phyloP scores from a whole-genome alignment of 2,113 vertebrate genomes.

The Hypocryptadius cinnamomeus region DNA sequence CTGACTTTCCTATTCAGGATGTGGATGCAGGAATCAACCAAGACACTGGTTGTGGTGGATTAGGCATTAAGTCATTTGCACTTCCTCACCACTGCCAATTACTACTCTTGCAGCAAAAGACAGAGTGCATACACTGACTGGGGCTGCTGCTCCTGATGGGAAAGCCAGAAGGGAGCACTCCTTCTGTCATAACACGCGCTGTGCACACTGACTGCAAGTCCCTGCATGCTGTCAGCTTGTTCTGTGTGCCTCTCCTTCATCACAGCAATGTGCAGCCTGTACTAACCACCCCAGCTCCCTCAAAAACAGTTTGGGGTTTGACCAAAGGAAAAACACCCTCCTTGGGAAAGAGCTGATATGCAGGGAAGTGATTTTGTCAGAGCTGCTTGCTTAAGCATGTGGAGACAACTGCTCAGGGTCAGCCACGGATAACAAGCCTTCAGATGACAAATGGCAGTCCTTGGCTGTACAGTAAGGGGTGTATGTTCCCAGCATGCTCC shows the following conservation, averaged over 20 bases:
- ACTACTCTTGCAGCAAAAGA: neutral
- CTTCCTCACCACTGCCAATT: conserved; percentile 2
- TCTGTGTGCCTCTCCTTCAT: neutral
- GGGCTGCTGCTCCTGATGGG: neutral
- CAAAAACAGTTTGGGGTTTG: neutral
- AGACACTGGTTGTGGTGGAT: neutral
- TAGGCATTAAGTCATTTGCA: conserved; percentile 6
- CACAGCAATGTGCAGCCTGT: neutral
- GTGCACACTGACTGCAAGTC: neutral
- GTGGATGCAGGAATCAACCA: neutral
- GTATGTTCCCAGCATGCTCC: conserved; percentile 19
- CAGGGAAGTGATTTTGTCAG: neutral
- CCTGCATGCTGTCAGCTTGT: neutral
- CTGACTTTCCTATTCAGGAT: neutral
- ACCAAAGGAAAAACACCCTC: neutral
- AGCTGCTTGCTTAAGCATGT: neutral
- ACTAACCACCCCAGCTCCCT: neutral
- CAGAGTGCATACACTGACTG: neutral
- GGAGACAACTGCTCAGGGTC: conserved; percentile 19
- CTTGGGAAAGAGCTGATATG: neutral
- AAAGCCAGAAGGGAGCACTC: conserved; percentile 9
- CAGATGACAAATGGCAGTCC: conserved; percentile 50
- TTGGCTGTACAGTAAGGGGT: conserved; percentile 17
- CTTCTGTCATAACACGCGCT: neutral
- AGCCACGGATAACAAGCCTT: neutral